Base-by-base conservation (phyloP, 2,888 invertebrate species). In the Criorhina ranunculi region DNA sequence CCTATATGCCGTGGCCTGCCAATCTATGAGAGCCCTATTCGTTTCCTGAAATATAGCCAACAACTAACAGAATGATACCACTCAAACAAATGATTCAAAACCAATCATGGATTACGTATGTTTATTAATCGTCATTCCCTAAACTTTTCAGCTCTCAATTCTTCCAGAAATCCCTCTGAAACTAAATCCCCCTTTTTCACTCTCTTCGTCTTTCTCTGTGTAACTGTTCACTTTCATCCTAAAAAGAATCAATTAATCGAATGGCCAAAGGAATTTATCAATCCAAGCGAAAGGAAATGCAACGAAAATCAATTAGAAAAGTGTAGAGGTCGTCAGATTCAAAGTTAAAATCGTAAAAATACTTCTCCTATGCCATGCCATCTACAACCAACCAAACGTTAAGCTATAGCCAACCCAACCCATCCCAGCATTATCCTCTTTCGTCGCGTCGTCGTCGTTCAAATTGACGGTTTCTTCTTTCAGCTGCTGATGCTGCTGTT, bases 271-370 rank as follows among this genome's bases (percentile, higher is more conserved):
- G 78, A 83, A 76, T 85, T 75, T 66, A 60, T 66, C 79, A 85
- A 85, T 67, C 70, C 80, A 70, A 66, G 75, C 70, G 85, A 76
- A 79, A 79, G 70, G 51, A 80, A 85, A 70, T 85, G 85, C 85
- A 85, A 80, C 76, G 70, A 80, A 85, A 85, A 80, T 79, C 85
- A 85, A 85, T 85, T 85, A 85, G 80, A 67, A 80, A 69, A 85
- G 53, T 70, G 66, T 49, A 66, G 42, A 75, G 64, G 59, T 79
- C 35, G 59, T 42, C 59, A 64, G 69, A 70, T 76, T 69, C 60
- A 70, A 53, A 80, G 57, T 46, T 53, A 40, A 70, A 70, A 70
- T 66, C 37, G 64, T 59, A 53, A 64, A 85, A 75, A 64, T 49
- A 42, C 42, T 66, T 4, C 4, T 24, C 49, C 44, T 33, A 49